phyloP scores from a whole-genome alignment of 2,888 invertebrate species.

The Dioctria rufipes region DNA sequence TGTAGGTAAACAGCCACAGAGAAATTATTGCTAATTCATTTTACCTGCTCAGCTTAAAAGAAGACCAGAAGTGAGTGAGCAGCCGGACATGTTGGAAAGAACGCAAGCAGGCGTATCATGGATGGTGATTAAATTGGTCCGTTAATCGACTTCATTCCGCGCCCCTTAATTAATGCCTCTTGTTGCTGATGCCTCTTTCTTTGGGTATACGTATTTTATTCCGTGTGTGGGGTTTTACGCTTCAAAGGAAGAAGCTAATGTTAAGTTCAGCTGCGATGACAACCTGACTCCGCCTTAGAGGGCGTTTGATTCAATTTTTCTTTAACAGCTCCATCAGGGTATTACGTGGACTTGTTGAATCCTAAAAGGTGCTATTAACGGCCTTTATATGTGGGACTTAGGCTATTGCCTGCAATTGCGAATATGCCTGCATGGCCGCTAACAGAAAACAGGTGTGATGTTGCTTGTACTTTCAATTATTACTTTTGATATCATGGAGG shows the following conservation, averaged over 20 bases:
- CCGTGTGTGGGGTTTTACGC: not conserved
- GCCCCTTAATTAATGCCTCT: conserved; percentile 53
- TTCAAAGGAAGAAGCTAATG: conserved; percentile 21
- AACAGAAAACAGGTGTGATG: too few relatives aligned
- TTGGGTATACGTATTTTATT: not conserved
- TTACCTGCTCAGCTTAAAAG: conserved; percentile 20
- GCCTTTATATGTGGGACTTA: conserved; percentile 15
- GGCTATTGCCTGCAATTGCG: conserved; percentile 18
- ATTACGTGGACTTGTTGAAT: conserved; percentile 29
- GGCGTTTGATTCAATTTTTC: conserved; percentile 51
- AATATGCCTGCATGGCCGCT: too few relatives aligned
- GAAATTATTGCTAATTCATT: conserved; percentile 50
- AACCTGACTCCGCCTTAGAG: conserved; percentile 47
- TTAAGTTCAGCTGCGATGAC: conserved; percentile 25
- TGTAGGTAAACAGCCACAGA: conserved; percentile 29
- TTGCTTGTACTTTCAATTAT: too few relatives aligned
- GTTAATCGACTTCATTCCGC: conserved; percentile 53
- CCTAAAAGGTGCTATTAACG: conserved; percentile 46
- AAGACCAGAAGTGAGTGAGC: conserved; percentile 44
- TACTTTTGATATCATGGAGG: too few relatives aligned
- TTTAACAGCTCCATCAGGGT: conserved; percentile 44
- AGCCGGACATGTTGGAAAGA: conserved; percentile 35
- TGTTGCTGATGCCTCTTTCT: conserved; percentile 45
- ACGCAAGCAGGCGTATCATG: conserved; percentile 47
- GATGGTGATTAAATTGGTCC: conserved; percentile 52